Evolutionary conservation across 2,113 vertebrate species (phyloP).

Genomic region (Ploceus nigricollis): DNA sequence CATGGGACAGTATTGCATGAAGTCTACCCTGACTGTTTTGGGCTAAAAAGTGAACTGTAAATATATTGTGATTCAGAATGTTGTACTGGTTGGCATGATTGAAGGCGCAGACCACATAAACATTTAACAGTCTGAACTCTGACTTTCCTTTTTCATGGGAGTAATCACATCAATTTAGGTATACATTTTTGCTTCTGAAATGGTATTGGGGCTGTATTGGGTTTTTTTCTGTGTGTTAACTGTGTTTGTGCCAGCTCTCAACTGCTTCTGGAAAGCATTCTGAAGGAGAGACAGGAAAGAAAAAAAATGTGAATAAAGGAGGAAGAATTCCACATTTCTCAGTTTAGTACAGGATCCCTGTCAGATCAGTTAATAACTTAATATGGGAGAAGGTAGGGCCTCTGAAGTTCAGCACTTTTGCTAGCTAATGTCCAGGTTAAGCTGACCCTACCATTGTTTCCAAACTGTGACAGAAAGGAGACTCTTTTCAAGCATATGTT

Average conservation of each 20-base stretch:
- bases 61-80: not conserved
- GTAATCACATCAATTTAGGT: not conserved
- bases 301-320: not conserved
- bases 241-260: not conserved
- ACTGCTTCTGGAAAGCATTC: not conserved
- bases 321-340: not conserved
- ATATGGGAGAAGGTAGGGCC: not conserved
- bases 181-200: not conserved
- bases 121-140: not conserved
- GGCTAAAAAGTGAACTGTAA: not conserved
- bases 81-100: not conserved
- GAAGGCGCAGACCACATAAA: not conserved
- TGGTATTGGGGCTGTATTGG: not conserved
- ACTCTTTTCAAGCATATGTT: not conserved
- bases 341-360: not conserved
- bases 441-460: not conserved
- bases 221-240: not conserved
- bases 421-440: not conserved
- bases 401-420: not conserved
- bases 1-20: not conserved
- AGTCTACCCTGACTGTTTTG: not conserved
- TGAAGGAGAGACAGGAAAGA: not conserved
- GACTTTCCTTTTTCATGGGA: not conserved
- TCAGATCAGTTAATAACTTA: not conserved
- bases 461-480: not conserved